Percentiles rank a stretch among this genome's conserved stretches.
Evolutionary conservation across 2,888 invertebrate genomes (phyloP).

Genomic region (Ametastegia equiseti): DNA sequence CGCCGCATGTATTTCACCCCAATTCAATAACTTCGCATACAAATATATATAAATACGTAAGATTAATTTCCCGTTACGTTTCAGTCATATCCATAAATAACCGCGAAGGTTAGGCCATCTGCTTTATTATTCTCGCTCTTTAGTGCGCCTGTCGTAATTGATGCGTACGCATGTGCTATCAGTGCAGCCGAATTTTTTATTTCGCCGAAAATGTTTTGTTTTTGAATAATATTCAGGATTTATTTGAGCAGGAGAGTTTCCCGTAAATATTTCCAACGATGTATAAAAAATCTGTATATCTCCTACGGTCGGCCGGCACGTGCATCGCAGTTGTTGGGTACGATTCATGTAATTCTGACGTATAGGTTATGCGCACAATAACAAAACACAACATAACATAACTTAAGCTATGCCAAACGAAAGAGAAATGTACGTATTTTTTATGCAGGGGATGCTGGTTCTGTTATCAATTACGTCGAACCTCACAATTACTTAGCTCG

Average conservation of each 20-base stretch:
- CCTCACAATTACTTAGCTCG: conserved; percentile 71
- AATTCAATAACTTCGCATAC: neutral
- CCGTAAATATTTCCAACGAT: neutral
- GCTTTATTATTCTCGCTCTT: neutral
- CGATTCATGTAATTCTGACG: conserved; percentile 53
- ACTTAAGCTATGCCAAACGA: neutral
- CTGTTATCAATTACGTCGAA: conserved; percentile 68
- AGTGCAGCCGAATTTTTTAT: too few relatives aligned
- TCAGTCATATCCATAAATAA: neutral
- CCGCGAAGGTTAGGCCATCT: neutral
- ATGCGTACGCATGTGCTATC: neutral
- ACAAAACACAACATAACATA: neutral
- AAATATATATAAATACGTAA: too few relatives aligned
- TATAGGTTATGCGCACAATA: neutral
- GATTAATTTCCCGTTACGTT: neutral
- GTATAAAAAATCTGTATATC: conserved; percentile 49
- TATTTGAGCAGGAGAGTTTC: neutral
- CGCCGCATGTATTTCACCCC: neutral
- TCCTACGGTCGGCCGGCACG: conserved; percentile 68
- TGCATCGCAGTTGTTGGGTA: conserved; percentile 69
- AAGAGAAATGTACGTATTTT: conserved; percentile 32
- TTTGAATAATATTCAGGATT: neutral
- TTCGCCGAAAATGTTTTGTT: neutral
- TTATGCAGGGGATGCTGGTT: conserved; percentile 69
- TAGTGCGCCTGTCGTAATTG: too few relatives aligned